These are phyloP conservation scores for Cliona cf. orientalis DNA, from an alignment of 37 sponge, comb jelly and placozoan genomes.

Conservation along the genomic window DNA sequence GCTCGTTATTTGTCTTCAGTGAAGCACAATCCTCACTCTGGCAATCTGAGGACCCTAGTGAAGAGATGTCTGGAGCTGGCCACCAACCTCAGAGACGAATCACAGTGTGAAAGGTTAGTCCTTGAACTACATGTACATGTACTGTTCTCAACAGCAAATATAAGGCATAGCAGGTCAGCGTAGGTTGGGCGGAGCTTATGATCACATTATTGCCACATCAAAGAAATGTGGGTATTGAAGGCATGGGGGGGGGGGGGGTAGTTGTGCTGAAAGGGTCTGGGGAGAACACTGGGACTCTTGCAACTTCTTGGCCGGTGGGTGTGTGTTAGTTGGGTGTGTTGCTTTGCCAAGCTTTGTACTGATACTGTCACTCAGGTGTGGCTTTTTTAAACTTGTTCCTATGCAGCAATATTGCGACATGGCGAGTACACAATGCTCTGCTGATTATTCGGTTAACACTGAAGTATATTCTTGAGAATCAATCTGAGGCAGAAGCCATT, in stretches of 20 bases:
- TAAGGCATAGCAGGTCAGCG: background rate
- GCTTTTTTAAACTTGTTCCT: too few species aligned
- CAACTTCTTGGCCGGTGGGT: too few species aligned
- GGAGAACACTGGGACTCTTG: too few species aligned
- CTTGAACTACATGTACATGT: background rate
- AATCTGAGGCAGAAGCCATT: conserved; percentile 53
- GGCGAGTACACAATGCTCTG: conserved; percentile 67
- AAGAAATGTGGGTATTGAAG: too few species aligned
- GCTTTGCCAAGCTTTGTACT: too few species aligned
- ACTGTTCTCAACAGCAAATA: background rate
- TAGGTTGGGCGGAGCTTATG: background rate
- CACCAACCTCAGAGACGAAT: conserved; percentile 31
- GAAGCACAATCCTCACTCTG: conserved; percentile 39
- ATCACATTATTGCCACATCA: background rate
- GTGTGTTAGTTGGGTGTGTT: too few species aligned
- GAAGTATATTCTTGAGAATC: conserved; percentile 61
- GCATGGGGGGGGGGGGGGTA: too few species aligned
- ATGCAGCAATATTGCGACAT: conserved; percentile 69
- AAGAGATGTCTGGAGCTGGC: conserved; percentile 30
- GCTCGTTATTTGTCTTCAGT: conserved; percentile 21
- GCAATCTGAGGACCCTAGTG: conserved; percentile 58
- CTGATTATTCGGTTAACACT: conserved; percentile 41
- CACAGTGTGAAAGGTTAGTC: conserved; percentile 58
- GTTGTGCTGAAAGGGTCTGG: too few species aligned
- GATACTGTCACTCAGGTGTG: too few species aligned